Conservation (phyloP, 2,797 vertebrate species). For the Chlorospingus semifuscus region DNA sequence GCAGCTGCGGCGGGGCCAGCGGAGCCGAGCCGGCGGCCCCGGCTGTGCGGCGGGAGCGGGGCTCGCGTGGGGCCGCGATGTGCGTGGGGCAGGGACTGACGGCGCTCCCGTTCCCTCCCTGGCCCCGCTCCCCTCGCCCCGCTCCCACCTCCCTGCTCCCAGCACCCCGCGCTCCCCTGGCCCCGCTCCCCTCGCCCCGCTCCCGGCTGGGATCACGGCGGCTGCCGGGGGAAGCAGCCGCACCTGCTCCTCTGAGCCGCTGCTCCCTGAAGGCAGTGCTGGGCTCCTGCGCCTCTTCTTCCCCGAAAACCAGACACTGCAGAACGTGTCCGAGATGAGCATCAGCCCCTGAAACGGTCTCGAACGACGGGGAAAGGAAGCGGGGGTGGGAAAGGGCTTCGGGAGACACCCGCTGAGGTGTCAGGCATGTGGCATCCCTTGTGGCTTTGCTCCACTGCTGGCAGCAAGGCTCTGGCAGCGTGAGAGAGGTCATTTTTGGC, state of each 20-base stretch:
- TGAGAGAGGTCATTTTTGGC: not conserved
- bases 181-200: fast-evolving
- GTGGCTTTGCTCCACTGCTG: fast-evolving
- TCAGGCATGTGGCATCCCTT: fast-evolving
- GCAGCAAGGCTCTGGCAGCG: not conserved
- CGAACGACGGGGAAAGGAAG: fast-evolving
- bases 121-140: not conserved
- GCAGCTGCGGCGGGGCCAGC: not conserved
- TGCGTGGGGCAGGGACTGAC: not conserved
- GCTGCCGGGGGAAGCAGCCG: fast-evolving
- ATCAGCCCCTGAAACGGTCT: fast-evolving
- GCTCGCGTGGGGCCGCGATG: not conserved
- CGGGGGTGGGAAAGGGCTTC: fast-evolving
- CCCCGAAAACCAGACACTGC: fast-evolving
- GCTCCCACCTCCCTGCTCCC: not conserved
- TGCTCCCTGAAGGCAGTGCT: not conserved
- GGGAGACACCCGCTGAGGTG: not conserved
- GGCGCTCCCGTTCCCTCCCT: not conserved
- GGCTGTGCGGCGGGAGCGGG: not conserved
- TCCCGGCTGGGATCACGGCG: no score
- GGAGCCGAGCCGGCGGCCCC: not conserved
- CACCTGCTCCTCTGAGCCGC: not conserved
- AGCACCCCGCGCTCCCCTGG: fast-evolving
- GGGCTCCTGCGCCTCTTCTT: not conserved
- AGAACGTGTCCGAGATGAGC: fast-evolving